phyloP scores from a whole-genome alignment of 1,140 invertebrate species.

The Globodera ellingtonae region DNA sequence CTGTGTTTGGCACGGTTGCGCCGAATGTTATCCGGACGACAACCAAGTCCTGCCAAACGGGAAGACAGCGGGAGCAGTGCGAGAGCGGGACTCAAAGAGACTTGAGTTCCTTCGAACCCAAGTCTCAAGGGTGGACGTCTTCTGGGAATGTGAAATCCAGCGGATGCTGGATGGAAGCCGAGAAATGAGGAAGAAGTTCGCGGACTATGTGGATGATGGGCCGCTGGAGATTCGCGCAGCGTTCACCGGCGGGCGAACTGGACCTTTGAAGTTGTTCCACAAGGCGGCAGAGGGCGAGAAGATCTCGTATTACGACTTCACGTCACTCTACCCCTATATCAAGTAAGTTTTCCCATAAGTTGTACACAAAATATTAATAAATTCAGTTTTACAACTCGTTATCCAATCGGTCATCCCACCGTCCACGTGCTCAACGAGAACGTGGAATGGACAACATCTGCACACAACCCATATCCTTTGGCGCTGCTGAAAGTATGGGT shows the following conservation, averaged over 20 bases:
- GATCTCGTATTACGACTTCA: neutral
- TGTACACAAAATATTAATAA: too few relatives aligned
- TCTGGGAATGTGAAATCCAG: constrained; percentile 21
- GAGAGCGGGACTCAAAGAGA: neutral
- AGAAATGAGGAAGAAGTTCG: constrained; percentile 5
- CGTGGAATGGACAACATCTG: too few relatives aligned
- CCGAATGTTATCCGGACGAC: neutral
- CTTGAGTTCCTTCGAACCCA: neutral
- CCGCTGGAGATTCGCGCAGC: constrained; percentile 1
- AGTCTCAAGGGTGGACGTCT: neutral
- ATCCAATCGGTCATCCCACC: too few relatives aligned
- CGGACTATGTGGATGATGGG: neutral
- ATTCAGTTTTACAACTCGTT: too few relatives aligned
- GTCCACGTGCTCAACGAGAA: too few relatives aligned
- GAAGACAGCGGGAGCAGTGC: neutral
- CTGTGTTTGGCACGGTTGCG: constrained; percentile 21
- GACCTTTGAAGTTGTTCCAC: neutral
- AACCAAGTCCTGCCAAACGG: neutral
- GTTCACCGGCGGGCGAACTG: neutral
- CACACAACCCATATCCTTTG: too few relatives aligned
- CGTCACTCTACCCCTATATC: neutral
- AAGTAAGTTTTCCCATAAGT: too few relatives aligned
- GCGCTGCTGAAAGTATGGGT: too few relatives aligned
- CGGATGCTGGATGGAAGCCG: neutral
- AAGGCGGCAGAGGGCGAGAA: neutral